Evolutionary conservation across 2,113 vertebrate species (phyloP), one percentile per base, ranked within the genome.

Genomic region (Phyllostomus hastatus): DNA sequence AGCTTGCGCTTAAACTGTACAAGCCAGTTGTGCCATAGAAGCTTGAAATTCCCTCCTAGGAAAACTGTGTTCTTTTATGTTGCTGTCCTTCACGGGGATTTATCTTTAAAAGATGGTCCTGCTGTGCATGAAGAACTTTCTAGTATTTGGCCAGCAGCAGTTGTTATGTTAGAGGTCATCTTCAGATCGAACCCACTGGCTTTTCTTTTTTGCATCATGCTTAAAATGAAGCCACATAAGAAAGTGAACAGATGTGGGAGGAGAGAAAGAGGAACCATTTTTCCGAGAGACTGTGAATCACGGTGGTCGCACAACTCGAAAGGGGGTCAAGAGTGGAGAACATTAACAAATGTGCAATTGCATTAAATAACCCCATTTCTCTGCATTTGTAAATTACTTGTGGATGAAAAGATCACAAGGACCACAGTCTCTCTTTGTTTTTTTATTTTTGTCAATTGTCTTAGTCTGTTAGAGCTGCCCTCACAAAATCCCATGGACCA

Each of bases 1-100:
- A 96, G 82, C 96, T 95, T 97, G 95, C 96, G 97, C 88, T 98
- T 97, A 97, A 98, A 97, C 94, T 66, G 85, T 97, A 93, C 98
- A 98, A 98, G 92, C 90, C 88, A 92, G 97, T 86, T 70, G 80
- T 97, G 96, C 95, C 96, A 84, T 3, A 33, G 85, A 97, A 97
- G 90, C 93, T 94, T 95, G 78, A 97, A 97, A 90, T 73, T 97
- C 35, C 33, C 15, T 95, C 67, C 70, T 95, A 86, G 33, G 78
- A 86, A 73, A 94, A 82, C 90, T 79, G 90, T 85, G 50, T 76
- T 70, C 35, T 43, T 43, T 89, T 87, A n/a, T 46, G 10, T 90
- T 88, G 38, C 38, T 75, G 54, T 26, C 81, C 38, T 61, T 96
- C 41, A 26, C 66, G 19, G 20, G 54, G 20, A 5, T 96, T 70